A percentile compares a stretch with the other conserved stretches of the same genome.
Conservation (phyloP, 2,113 vertebrate genomes). For the Narcine bancroftii region DNA sequence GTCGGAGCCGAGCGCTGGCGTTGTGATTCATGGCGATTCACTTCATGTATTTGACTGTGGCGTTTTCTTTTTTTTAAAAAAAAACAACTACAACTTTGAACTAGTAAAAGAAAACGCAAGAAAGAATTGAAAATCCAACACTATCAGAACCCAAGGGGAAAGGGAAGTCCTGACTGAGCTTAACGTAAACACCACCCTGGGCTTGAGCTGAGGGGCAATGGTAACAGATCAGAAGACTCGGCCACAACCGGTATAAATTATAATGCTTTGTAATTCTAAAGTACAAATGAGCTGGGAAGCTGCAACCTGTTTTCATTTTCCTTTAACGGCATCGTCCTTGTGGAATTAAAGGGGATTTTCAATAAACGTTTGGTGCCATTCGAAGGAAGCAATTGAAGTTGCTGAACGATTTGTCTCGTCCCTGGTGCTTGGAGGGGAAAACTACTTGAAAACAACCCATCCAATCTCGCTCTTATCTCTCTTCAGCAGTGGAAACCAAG, state of each 20-base stretch:
- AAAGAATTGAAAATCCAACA: neutral
- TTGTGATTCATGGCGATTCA: neutral
- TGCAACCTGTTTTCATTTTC: conserved; percentile 5
- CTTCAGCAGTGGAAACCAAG: neutral
- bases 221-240: neutral
- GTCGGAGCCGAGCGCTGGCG: neutral
- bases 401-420: conserved; percentile 11
- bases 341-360: no score
- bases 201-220: neutral
- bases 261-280: neutral
- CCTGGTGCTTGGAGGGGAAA: neutral
- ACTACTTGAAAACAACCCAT: neutral
- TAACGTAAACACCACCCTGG: neutral
- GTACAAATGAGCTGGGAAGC: neutral
- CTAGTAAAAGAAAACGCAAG: neutral
- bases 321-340: neutral
- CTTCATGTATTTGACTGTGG: neutral
- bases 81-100: neutral
- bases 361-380: neutral
- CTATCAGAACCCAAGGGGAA: neutral
- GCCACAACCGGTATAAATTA: neutral
- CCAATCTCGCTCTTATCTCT: conserved; percentile 13
- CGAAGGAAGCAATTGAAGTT: conserved; percentile 2
- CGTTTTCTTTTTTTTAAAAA: neutral
- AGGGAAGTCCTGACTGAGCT: neutral